Conservation (phyloP, 1,140 invertebrate genomes). For the Phenacoccus solenopsis region DNA sequence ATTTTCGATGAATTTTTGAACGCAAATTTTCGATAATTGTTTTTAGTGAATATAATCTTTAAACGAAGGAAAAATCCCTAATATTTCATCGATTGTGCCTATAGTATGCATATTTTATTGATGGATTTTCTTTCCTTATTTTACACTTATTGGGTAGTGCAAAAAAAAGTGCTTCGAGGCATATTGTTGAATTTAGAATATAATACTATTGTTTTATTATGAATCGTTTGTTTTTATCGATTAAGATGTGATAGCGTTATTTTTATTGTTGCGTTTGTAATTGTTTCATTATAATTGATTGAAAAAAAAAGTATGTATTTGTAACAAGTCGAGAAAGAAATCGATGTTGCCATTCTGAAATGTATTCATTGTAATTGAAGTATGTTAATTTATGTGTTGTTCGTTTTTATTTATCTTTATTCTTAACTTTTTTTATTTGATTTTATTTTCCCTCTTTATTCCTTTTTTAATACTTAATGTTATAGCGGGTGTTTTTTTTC, state of each 20-base stretch:
- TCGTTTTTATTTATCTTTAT: not conserved
- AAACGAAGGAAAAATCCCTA: not conserved
- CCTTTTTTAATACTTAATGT: not conserved
- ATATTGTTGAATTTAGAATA: not conserved
- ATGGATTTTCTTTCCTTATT: not conserved
- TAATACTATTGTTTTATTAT: not conserved
- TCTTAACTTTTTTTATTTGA: no score
- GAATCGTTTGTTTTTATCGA: not conserved
- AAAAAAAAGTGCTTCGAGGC: not conserved
- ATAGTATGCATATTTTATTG: not conserved
- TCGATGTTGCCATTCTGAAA: not conserved
- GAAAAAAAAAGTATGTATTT: no score
- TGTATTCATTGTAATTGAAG: not conserved
- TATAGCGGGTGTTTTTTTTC: not conserved
- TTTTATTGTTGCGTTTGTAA: not conserved
- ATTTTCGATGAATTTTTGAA: no score
- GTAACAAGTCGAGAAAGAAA: not conserved
- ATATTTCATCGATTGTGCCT: not conserved
- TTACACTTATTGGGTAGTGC: not conserved
- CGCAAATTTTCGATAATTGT: no score
- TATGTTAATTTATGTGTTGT: not conserved
- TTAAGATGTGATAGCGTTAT: conserved; percentile 2
- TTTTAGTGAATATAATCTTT: no score
- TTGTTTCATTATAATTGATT: not conserved
- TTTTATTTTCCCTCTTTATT: not conserved